These are phyloP conservation scores for Timandra comae DNA, from an alignment of 2,888 invertebrate species.

Conservation along the genomic window DNA sequence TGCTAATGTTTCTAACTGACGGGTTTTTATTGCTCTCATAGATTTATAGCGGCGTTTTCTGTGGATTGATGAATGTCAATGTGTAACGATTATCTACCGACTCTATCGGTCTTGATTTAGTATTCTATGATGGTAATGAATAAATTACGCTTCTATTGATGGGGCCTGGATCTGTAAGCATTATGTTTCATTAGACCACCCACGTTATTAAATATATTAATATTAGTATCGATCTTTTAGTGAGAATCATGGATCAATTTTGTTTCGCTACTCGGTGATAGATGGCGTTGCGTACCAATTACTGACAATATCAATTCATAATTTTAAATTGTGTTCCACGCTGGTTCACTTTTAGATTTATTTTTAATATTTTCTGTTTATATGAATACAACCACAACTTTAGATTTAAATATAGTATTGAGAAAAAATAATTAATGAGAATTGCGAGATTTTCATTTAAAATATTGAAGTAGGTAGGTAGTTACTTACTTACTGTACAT, in stretches of 20 bases:
- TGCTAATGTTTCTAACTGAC: constrained; percentile 34
- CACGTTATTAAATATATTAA: neutral
- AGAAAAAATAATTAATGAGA: neutral
- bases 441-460: neutral
- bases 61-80: constrained; percentile 19
- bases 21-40: constrained; percentile 19
- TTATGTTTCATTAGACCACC: too few species aligned
- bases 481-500: neutral
- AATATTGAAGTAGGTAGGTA: neutral
- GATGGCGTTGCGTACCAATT: constrained; percentile 49
- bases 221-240: neutral
- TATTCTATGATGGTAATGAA: constrained; percentile 1
- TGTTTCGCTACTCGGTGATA: constrained; percentile 38
- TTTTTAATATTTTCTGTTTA: too few species aligned
- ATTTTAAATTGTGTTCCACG: too few species aligned
- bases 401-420: too few species aligned
- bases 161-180: too few species aligned
- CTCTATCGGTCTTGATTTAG: constrained; percentile 11
- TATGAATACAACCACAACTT: too few species aligned
- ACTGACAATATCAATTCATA: too few species aligned
- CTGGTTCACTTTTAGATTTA: too few species aligned
- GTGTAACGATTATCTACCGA: constrained; percentile 4
- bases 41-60: constrained; percentile 17
- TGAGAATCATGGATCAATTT: constrained; percentile 17
- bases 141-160: neutral